A percentile compares a stretch with the other conserved stretches of the same genome.
Evolutionary conservation across 2,113 vertebrate genomes (phyloP).

Genomic region (Recurvirostra avosetta): DNA sequence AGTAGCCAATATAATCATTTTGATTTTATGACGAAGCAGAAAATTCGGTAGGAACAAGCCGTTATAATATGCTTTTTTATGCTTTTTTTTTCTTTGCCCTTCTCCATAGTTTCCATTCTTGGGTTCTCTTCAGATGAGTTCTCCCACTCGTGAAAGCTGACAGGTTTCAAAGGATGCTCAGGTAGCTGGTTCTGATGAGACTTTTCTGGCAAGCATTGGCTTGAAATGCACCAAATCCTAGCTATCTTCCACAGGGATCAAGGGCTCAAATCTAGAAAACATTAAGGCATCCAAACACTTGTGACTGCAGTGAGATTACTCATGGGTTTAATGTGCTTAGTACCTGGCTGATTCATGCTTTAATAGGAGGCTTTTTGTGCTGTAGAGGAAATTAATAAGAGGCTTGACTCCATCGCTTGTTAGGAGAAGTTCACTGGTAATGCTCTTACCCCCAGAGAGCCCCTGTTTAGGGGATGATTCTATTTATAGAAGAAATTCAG

Average conservation of each 20-base stretch:
- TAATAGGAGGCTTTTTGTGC: constrained; percentile 3
- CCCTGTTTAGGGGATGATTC: background rate
- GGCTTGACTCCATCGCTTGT: background rate
- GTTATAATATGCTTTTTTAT: background rate
- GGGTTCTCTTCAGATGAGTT: background rate
- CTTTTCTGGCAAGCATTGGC: background rate
- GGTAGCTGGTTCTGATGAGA: background rate
- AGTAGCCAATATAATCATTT: background rate
- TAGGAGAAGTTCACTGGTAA: background rate
- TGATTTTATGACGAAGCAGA: background rate
- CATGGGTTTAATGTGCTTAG: background rate
- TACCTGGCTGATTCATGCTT: constrained; percentile 26
- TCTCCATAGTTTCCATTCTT: background rate
- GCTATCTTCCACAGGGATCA: background rate
- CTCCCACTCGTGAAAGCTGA: background rate
- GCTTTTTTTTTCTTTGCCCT: background rate
- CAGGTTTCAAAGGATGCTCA: background rate
- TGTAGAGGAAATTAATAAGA: background rate
- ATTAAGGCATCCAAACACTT: background rate
- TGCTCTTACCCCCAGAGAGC: background rate
- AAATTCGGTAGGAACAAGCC: background rate
- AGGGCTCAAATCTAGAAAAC: background rate
- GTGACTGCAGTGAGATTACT: constrained; percentile 15
- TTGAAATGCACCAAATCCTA: background rate
- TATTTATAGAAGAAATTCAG: background rate